A percentile compares a stretch with the other conserved stretches of the same genome.
These are phyloP conservation scores for Drosophila hydei DNA, from an alignment of 1,140 invertebrate genomes.

Conservation along the genomic window DNA sequence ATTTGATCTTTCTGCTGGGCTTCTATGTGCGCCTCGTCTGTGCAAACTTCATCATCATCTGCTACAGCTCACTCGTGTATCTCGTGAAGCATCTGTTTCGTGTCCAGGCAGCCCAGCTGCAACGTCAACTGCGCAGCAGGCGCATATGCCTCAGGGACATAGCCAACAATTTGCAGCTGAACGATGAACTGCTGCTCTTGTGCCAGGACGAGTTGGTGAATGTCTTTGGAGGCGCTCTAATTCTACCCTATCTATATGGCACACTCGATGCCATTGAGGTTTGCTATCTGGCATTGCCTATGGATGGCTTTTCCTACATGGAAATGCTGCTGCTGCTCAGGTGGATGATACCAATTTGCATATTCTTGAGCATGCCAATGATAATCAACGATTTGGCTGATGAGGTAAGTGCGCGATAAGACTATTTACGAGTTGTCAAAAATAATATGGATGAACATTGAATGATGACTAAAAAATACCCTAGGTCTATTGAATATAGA, in stretches of 20 bases:
- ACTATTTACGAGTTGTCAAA: not conserved
- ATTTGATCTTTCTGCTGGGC: conserved; percentile 6
- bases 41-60: conserved; percentile 23
- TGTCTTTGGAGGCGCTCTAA: conserved; percentile 7
- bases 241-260: conserved; percentile 6
- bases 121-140: not conserved
- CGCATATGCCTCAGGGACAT: not conserved
- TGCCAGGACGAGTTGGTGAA: conserved; percentile 4
- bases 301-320: conserved; percentile 1
- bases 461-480: not conserved
- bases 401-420: conserved; percentile 17
- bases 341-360: conserved; percentile 2
- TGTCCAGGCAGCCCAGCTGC: not conserved
- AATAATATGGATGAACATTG: not conserved
- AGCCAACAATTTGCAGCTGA: conserved; percentile 8
- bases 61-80: conserved; percentile 6
- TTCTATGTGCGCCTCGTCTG: conserved; percentile 12
- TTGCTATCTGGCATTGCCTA: conserved; percentile 12
- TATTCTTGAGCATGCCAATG: conserved; percentile 13
- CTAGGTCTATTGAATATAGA: no score
- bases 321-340: conserved; percentile 2
- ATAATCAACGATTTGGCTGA: conserved; percentile 16
- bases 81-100: conserved; percentile 8
- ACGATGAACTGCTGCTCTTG: conserved; percentile 9
- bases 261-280: conserved; percentile 10